Evolutionary conservation across 2,113 vertebrate species (phyloP).

Genomic region (Baryphthengus martii): DNA sequence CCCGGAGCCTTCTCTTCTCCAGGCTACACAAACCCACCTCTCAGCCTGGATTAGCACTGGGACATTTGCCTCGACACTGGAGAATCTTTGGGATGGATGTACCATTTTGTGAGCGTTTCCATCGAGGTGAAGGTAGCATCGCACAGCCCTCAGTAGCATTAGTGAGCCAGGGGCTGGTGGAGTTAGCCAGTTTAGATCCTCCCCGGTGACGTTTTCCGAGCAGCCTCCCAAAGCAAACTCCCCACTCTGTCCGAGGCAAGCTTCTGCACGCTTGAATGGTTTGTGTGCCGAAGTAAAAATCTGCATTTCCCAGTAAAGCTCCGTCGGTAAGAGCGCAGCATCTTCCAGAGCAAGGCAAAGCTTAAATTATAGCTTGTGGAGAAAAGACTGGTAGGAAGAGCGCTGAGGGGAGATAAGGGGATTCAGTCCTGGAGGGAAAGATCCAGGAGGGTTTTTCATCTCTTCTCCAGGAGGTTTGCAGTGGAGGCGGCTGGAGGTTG

Average conservation of each 20-base stretch:
- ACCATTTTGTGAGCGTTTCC: background rate
- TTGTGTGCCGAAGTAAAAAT: background rate
- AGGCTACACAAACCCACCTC: too few relatives aligned
- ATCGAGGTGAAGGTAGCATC: background rate
- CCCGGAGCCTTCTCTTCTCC: too few relatives aligned
- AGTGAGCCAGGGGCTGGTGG: background rate
- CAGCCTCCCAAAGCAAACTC: background rate
- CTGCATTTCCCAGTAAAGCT: background rate
- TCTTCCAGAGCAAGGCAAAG: background rate
- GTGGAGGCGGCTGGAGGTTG: background rate
- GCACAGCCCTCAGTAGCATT: background rate
- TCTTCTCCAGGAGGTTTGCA: background rate
- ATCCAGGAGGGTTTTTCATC: background rate
- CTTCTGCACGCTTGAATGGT: background rate
- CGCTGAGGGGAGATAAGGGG: background rate
- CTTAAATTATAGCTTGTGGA: background rate
- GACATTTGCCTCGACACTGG: fast-evolving
- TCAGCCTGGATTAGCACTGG: background rate
- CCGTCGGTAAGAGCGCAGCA: background rate
- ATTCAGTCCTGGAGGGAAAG: background rate
- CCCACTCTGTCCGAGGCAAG: background rate
- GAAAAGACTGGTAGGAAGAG: background rate
- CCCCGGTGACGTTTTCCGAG: background rate
- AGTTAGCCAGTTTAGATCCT: background rate
- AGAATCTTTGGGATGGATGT: background rate